Evolutionary conservation across 2,888 invertebrate genomes (phyloP), one percentile per base, ranked within the genome.

Genomic region (Hybos culiciformis): DNA sequence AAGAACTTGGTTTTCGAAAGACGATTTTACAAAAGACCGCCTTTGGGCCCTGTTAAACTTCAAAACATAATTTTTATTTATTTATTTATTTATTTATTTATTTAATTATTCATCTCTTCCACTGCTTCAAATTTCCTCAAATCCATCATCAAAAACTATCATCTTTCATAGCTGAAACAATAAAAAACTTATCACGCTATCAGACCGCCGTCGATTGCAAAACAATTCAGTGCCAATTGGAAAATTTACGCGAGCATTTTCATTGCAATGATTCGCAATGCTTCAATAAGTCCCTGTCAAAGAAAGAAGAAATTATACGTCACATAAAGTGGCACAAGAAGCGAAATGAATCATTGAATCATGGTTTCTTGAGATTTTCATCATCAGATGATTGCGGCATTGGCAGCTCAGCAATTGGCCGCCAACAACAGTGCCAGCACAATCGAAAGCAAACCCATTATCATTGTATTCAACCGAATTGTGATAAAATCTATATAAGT

Each of bases 291-390:
- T 90, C 94, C n/a, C 88, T 97, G 61, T 83, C 91, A 57, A 94
- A 96, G 69, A 94, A 96, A 62, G 97, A 97, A 65, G 96, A 97
- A 63, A 96, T 97, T 84, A 94, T 96, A 51, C 78, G 96, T 33
- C 96, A 97, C 67, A 91, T 93, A 61, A 97, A 97, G 72, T 96
- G 96, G 96, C 96, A 97, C 70, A 93, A 94, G 71, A 97, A 97
- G 69, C 78, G 96, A 3, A 94, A 94, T 59, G 96, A 97, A 63
- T 92, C 92, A 6, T 70, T 97, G 26, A 90, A 92, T 51, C 88
- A 96, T 59, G 96, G 96, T 3, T 67, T 67, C 41, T 58, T 65
- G 71, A 72, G 92, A 42, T 97, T 93, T 66, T 92, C 92, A 42
- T 92, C 96, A 0, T 75, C 87, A 49, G 96, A 97, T 63, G 93